Conservation (phyloP, 2,888 invertebrate species). For the Latrodectus hesperus region DNA sequence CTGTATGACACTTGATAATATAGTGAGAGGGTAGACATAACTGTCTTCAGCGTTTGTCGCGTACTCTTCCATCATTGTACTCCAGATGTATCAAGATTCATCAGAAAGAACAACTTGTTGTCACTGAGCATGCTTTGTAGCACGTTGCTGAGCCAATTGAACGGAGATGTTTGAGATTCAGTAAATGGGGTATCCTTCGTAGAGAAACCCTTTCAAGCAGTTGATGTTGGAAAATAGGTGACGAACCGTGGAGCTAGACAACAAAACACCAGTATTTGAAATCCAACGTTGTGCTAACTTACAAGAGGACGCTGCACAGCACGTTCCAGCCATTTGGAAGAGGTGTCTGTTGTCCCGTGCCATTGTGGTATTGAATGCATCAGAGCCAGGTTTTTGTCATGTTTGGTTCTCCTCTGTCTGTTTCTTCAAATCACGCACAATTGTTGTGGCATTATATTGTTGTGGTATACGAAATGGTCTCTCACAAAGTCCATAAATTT, state of each 20-base stretch:
- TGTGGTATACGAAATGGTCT: neutral
- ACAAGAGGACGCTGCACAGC: constrained; percentile 1
- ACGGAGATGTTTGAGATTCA: neutral
- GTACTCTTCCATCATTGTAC: neutral
- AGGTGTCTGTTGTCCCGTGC: neutral
- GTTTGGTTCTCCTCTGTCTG: neutral
- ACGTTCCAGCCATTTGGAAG: neutral
- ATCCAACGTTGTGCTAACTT: neutral
- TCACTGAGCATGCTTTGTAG: neutral
- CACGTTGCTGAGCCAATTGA: neutral
- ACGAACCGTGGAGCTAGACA: neutral
- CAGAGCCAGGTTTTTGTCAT: neutral
- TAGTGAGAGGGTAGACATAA: neutral
- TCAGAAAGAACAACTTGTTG: neutral
- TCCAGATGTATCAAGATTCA: neutral
- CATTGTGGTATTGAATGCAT: neutral
- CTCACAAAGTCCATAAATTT: neutral
- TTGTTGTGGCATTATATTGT: neutral
- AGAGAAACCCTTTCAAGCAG: neutral
- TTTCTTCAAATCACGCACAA: neutral
- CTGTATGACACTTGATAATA: neutral
- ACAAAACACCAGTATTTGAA: neutral
- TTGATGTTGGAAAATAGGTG: neutral
- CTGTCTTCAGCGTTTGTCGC: neutral
- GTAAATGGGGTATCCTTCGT: neutral